Conservation (phyloP, 2,113 vertebrate species). For the Halcyon malimbica region DNA sequence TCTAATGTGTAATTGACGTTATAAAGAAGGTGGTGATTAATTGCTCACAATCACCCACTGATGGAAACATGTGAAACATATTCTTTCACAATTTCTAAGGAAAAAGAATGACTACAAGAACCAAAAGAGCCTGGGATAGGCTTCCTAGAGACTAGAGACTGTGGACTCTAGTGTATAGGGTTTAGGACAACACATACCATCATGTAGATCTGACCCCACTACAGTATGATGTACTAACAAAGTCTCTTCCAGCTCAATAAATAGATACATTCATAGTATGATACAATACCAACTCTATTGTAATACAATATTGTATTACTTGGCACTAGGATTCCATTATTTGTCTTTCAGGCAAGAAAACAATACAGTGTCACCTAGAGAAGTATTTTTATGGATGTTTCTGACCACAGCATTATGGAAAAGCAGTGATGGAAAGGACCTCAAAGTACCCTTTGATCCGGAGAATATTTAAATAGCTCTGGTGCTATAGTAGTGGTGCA, state of each 20-base stretch:
- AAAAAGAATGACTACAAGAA: not conserved
- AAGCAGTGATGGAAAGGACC: not conserved
- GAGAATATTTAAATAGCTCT: not conserved
- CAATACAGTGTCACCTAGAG: not conserved
- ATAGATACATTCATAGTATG: not conserved
- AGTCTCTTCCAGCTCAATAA: not conserved
- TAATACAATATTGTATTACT: not conserved
- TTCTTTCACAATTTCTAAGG: not conserved
- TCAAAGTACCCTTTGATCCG: not conserved
- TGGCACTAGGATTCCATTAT: not conserved
- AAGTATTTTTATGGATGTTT: not conserved
- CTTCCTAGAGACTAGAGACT: not conserved
- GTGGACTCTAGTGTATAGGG: not conserved
- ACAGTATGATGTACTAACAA: not conserved
- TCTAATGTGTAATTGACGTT: not conserved
- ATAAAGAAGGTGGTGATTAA: not conserved
- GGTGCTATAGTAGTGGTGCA: not conserved
- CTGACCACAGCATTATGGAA: not conserved
- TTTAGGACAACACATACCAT: not conserved
- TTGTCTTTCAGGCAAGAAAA: not conserved
- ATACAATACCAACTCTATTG: not conserved
- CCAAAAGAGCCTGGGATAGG: not conserved
- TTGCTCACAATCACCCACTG: not conserved
- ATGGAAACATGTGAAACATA: not conserved
- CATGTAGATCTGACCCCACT: not conserved